These are phyloP conservation scores for Botia kubotai DNA, from an alignment of 2,797 vertebrate genomes.

Conservation along the genomic window DNA sequence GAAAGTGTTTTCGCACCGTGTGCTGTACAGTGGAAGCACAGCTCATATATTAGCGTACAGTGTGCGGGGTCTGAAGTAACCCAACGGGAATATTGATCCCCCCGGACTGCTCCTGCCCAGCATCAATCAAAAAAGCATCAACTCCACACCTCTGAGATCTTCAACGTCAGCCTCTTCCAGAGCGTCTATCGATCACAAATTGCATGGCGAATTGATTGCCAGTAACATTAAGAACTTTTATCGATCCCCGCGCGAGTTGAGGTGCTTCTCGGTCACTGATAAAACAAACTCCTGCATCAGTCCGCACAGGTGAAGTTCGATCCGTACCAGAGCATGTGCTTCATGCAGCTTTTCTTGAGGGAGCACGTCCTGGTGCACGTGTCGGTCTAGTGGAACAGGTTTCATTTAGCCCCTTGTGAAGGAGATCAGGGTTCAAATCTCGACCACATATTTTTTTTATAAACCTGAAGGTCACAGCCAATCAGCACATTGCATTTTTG, in stretches of 20 bases:
- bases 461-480: too few species aligned
- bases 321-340: neutral
- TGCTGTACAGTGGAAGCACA: conserved; percentile 35
- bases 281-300: conserved; percentile 24
- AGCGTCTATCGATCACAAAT: conserved; percentile 39
- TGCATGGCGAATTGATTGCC: conserved; percentile 41
- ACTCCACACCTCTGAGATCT: conserved; percentile 18
- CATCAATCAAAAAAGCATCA: conserved; percentile 40
- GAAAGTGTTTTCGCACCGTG: conserved; percentile 56
- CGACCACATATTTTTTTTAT: neutral
- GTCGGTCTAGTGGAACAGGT: neutral
- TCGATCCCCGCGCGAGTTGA: conserved; percentile 29
- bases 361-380: neutral
- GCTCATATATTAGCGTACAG: conserved; percentile 55
- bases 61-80: conserved; percentile 37
- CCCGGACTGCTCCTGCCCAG: conserved; percentile 26
- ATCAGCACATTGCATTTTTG: too few species aligned
- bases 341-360: neutral
- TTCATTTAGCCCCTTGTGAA: neutral
- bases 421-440: neutral
- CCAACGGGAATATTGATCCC: conserved; percentile 53
- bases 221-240: conserved; percentile 39
- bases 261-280: conserved; percentile 40
- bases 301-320: neutral
- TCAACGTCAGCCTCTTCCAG: conserved; percentile 40